Evolutionary conservation across 92 coral and sea anemone species (phyloP), one percentile per base, ranked within the genome.

Genomic region (Phymanthus crucifer): DNA sequence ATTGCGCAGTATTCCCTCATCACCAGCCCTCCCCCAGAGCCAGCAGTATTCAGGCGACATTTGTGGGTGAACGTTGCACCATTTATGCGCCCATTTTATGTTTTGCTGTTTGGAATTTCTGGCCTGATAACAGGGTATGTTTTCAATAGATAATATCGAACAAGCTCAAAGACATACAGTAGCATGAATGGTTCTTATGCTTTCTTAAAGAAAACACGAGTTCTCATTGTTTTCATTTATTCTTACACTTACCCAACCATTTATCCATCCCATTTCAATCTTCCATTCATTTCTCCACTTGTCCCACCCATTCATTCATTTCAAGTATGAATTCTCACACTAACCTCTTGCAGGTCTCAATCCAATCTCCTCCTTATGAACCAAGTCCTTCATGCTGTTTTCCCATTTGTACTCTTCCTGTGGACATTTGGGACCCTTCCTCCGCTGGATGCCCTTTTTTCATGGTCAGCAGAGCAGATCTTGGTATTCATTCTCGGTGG

Each of bases 401-500:
- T 95, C 48, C 89, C 87, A 17, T 83, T 91, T 68, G 84, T 95
- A 57, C 91, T 97, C 26, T 33, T 95, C 31, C 78, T 93, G 21
- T 95, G 99, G 99, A 68, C 79, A 14, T 34, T 93, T 85, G 99
- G 98, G 45, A 43, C 88, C 29, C 81, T 95, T 21, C 99, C 99
- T 38, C 96, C 99, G 8, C 80, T 95, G 32, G 99, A 95, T 90
- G 99, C 97, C 21, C 77, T 95, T 76, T 85, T 93, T 80, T 76
- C 99, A 6, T 95, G 98, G 98, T 56, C 84, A 43, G 91, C 90
- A 70, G 99, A 95, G 77, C 98, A 95, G 75, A 68, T 72, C 52
- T 80, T 95, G 78, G 94, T 95, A n/a, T 83, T 93, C 32, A 89
- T 77, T 21, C 89, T 95, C 8, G 99, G 99, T 33, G 99, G 99